These are phyloP conservation scores for Colostygia pectinataria DNA, from an alignment of 2,888 invertebrate species.

Conservation along the genomic window DNA sequence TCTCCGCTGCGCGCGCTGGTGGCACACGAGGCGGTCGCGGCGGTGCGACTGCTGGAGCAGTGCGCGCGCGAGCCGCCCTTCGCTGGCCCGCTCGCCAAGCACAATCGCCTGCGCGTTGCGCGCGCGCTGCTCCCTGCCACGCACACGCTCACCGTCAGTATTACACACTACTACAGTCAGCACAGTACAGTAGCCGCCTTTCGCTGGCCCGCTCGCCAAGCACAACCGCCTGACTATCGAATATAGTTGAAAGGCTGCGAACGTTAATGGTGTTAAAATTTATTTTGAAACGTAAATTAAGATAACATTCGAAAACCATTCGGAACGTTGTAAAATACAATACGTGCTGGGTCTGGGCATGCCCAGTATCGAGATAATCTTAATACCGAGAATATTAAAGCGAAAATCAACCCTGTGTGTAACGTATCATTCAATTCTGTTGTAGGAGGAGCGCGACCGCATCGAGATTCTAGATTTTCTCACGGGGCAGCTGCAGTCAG, in stretches of 20 bases:
- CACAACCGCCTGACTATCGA: slow-evolving; percentile 47
- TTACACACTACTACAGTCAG: no score
- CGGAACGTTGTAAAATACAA: no score
- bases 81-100: slow-evolving; percentile 76
- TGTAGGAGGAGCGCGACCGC: slow-evolving; percentile 61
- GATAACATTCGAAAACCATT: no score
- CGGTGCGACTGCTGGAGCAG: slow-evolving; percentile 71
- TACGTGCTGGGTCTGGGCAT: no score
- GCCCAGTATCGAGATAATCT: no score
- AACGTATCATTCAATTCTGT: slow-evolving; percentile 13
- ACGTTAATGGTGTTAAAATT: no score
- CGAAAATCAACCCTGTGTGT: neutral
- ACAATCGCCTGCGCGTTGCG: slow-evolving; percentile 72
- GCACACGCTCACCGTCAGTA: slow-evolving; percentile 25
- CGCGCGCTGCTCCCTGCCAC: slow-evolving; percentile 57
- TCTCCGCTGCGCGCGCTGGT: slow-evolving; percentile 66
- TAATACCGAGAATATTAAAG: no score
- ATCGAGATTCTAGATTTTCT: slow-evolving; percentile 70
- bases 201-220: slow-evolving; percentile 76
- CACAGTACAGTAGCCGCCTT: no score
- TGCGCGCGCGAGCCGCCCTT: slow-evolving; percentile 74
- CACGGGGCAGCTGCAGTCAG: slow-evolving; percentile 60
- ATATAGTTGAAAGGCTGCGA: no score
- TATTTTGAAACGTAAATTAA: no score
- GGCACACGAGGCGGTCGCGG: slow-evolving; percentile 65